phyloP scores from a whole-genome alignment of 2,888 invertebrate genomes.

The Drosophila buzzatii region DNA sequence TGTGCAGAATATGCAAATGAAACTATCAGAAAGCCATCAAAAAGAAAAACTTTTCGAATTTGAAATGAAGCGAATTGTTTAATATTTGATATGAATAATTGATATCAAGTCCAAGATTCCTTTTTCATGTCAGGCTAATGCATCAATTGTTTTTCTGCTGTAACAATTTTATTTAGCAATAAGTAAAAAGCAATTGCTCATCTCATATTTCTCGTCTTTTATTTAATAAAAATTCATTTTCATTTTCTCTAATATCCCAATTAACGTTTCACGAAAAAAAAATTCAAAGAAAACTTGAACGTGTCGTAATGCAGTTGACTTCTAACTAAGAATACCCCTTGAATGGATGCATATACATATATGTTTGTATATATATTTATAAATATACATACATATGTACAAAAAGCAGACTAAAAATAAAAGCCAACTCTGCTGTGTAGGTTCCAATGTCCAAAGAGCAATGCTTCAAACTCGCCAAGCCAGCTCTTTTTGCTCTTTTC shows the following conservation, averaged over 20 bases:
- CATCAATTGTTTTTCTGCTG: not conserved
- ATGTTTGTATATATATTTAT: not conserved
- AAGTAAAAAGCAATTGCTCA: not conserved
- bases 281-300: slow-evolving; percentile 54
- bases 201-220: not conserved
- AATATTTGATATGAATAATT: no score
- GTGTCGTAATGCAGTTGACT: slow-evolving; percentile 68
- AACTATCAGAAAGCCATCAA: not conserved
- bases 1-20: slow-evolving; percentile 6
- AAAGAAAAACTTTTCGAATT: not conserved
- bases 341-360: not conserved
- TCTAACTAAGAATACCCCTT: slow-evolving; percentile 13
- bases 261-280: slow-evolving; percentile 42
- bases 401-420: not conserved
- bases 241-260: slow-evolving; percentile 61
- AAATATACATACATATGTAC: not conserved
- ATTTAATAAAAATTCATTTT: not conserved
- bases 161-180: not conserved
- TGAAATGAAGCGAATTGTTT: not conserved
- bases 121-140: not conserved
- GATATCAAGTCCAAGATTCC: no score
- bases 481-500: slow-evolving; percentile 46
- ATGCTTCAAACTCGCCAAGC: slow-evolving; percentile 63
- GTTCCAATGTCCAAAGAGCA: slow-evolving; percentile 41
- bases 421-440: slow-evolving; percentile 19